Evolutionary conservation across 2,797 vertebrate species (phyloP).

Genomic region (Enteromius viviparus): DNA sequence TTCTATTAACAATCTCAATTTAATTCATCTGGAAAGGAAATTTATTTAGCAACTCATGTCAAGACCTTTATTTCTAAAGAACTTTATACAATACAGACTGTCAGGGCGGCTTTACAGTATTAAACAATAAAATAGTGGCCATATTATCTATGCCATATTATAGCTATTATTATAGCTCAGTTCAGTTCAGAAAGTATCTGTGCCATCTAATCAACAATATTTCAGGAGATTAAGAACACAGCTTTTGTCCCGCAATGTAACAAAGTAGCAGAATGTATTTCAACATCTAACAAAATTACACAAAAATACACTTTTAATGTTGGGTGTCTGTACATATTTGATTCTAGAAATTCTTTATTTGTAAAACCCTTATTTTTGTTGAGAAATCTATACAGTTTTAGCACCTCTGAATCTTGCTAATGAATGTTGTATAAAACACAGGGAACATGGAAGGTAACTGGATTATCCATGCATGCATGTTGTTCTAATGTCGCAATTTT

Average conservation of each 20-base stretch:
- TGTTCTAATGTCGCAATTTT: not conserved
- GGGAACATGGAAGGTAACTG: not conserved
- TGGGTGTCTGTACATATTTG: not conserved
- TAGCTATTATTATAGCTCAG: not conserved
- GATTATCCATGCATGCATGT: not conserved
- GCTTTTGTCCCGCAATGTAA: not conserved
- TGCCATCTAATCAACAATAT: not conserved
- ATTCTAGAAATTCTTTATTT: not conserved
- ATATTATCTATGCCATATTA: not conserved
- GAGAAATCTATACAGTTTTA: not conserved
- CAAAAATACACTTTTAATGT: not conserved
- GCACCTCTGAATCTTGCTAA: not conserved
- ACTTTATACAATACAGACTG: not conserved
- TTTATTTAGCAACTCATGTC: not conserved
- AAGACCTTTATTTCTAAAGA: not conserved
- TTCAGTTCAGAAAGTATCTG: not conserved
- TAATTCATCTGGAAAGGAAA: not conserved
- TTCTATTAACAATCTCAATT: not conserved
- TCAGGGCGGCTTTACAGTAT: not conserved
- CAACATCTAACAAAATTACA: not conserved
- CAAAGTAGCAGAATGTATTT: not conserved
- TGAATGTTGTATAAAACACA: constrained; percentile 1
- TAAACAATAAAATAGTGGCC: not conserved
- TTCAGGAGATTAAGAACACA: not conserved
- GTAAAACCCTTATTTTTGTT: not conserved